phyloP scores from a whole-genome alignment of 64 coral and sea anemone genomes.

The Actinia tenebrosa region DNA sequence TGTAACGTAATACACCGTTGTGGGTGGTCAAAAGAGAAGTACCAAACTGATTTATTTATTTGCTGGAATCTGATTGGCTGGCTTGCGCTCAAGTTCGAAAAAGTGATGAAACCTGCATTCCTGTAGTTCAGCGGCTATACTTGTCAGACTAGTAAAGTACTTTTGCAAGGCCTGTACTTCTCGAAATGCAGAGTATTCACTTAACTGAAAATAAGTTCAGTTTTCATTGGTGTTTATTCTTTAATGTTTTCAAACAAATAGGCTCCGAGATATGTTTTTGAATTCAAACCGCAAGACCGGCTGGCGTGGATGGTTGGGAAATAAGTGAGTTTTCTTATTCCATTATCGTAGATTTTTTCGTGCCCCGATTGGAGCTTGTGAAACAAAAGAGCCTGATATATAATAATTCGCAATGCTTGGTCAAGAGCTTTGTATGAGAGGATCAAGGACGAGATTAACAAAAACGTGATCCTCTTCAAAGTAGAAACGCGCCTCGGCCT shows the following conservation, averaged over 20 bases:
- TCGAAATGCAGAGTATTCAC: not conserved
- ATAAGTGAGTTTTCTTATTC: not conserved
- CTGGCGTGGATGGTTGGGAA: no score
- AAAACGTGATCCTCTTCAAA: not conserved
- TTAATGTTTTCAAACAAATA: no score
- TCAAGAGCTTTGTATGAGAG: not conserved
- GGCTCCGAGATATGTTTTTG: no score
- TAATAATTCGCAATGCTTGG: not conserved
- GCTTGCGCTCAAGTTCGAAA: not conserved
- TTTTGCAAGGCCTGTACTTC: not conserved
- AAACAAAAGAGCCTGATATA: no score
- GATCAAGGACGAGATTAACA: not conserved
- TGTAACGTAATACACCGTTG: not conserved
- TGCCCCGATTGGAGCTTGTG: not conserved
- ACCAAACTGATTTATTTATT: not conserved
- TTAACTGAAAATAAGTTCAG: not conserved
- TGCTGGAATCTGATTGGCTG: slow-evolving; percentile 3
- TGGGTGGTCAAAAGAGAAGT: slow-evolving; percentile 5
- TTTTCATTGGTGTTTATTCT: no score
- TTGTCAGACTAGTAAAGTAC: not conserved
- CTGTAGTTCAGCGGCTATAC: not conserved
- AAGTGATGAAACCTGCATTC: slow-evolving; percentile 12
- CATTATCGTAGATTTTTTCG: no score
- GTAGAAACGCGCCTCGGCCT: not conserved
- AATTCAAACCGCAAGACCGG: no score